Base-by-base conservation (phyloP, 1,140 invertebrate species). In the Ephestia elutella region DNA sequence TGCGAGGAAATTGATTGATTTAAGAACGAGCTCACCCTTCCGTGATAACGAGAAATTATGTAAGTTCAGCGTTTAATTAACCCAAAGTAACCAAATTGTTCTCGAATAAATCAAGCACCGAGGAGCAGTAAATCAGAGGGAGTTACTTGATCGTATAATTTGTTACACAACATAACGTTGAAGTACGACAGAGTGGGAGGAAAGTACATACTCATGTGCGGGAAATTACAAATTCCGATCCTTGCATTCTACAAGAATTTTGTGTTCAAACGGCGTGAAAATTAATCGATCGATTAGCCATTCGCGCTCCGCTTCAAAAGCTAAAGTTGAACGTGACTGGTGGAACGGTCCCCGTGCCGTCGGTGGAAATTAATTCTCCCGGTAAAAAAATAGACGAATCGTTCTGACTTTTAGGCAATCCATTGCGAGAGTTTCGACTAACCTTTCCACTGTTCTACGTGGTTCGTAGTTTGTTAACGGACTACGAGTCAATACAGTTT, bases 221-320 rank as follows among this genome's bases (percentile, higher is more conserved):
- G 17, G 20, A 8, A 53, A 54, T 57, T 49, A 55, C 50, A 30
- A 49, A 65, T 30, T 62, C 57, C 54, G 54, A 59, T 57, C 49
- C 54, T 56, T 59, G 56, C 53, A 63, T 62, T 66, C 51, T 32
- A 54, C 49, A 57, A 68, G 74, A 80, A 80, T 76, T 74, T 73
- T 70, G 73, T 77, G 80, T 72, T 80, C 78, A 78, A 82, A 71
- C 70, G 71, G 72, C 71, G 75, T 82, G 78, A 79, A 82, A 86
- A 86, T 83, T 80, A 86, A 86, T 80, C 82, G 76, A 80, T 83
- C 82, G 82, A 86, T 86, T 86, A 86, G 71, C 79, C 71, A 81
- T 83, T 86, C 75, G 65, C 66, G 72, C 70, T 73, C 63, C 57
- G 68, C 65, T 70, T 71, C 63, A 70, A 73, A 80, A 78, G 73